Evolutionary conservation across 2,797 vertebrate species (phyloP), one percentile per base, ranked within the genome.

Genomic region (Pachyuromys duprasi): DNA sequence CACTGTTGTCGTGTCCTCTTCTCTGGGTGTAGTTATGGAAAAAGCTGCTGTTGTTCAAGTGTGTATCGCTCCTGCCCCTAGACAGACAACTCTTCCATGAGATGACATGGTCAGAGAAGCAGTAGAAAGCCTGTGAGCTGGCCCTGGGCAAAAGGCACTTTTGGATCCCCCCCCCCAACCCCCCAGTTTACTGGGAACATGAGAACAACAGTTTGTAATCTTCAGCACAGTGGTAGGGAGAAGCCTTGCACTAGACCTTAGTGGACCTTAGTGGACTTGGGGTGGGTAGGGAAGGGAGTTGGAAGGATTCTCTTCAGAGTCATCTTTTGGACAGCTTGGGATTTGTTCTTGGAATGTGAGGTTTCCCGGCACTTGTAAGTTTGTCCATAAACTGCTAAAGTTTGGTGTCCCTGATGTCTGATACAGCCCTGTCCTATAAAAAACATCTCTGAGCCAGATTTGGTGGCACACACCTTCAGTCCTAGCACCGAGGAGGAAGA

Each of bases 1-100:
- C n/a, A 91, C 31, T 75, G 86, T 69, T 15, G 55, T 63, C 42
- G 67, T 1, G 74, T 15, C 31, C 9, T 96, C 92, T 91, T 65
- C 80, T 89, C 86, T 12, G 49, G 93, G 93, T 91, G 55, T 65
- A 76, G 53, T 93, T 95, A 67, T 14, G 80, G 91, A 83, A 95
- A 93, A 94, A 88, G 62, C 55, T 94, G 55, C 49, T 94, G 93
- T 94, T 63, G 55, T 94, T 96, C 36, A 81, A 65, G 53, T 84
- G 70, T 96, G 81, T 93, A 79, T 92, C 69, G 80, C 42, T 93
- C 90, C 49, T 96, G 74, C 89, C 94, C 95, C 42, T 72, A 93
- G 31, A 90, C 90, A 72, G 81, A 84, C 63, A 75, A n/a, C 78
- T 86, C 86, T 94, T 92, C 75, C 53, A 84, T 84, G 84, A 94